Evolutionary conservation across 1,140 invertebrate genomes (phyloP), one percentile per base, ranked within the genome.

Genomic region (Melanaphis sacchari): DNA sequence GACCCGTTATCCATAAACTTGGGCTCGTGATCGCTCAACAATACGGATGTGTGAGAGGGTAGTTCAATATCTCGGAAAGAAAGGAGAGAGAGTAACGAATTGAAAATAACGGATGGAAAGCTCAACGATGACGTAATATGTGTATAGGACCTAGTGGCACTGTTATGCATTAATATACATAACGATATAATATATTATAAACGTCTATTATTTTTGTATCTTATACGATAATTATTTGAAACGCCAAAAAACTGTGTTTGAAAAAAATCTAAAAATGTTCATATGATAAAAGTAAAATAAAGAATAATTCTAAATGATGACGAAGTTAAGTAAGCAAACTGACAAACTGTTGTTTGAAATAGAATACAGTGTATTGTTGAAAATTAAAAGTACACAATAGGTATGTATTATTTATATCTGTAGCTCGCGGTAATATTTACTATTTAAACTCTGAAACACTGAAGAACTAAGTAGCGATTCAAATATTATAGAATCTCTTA

Each of bases 1-100:
- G 90, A 91, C 90, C 90, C 40, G 38, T 43, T 90, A 90, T 59
- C n/a, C 52, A 59, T 90, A 90, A 90, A 90, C 89, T 91, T 40
- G 26, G 15, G 40, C 54, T 24, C 26, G 22, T 59, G 18, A 26
- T 66, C 36, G 54, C 40, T 90, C 89, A 59, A 90, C 46, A 90
- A 59, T 90, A 90, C 11, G 18, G 87, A 22, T 22, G 46, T 11
- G 18, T 31, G 40, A 22, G 26, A 87, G 40, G 85, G 36, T 38
- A 24, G 82, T 85, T 26, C 59, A 40, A 85, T 76, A 76, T n/a
- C 59, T 76, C 24, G 22, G 40, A 24, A 8, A 26, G 38, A 6
- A 41, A 1, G 24, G 11, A 40, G 82, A 40, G 82, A 26, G 24
- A 9, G 24, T 41, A 40, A 85, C 82, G 38, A 41, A 41, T 85